phyloP scores from a whole-genome alignment of 64 coral and sea anemone genomes.

The Porites lutea region DNA sequence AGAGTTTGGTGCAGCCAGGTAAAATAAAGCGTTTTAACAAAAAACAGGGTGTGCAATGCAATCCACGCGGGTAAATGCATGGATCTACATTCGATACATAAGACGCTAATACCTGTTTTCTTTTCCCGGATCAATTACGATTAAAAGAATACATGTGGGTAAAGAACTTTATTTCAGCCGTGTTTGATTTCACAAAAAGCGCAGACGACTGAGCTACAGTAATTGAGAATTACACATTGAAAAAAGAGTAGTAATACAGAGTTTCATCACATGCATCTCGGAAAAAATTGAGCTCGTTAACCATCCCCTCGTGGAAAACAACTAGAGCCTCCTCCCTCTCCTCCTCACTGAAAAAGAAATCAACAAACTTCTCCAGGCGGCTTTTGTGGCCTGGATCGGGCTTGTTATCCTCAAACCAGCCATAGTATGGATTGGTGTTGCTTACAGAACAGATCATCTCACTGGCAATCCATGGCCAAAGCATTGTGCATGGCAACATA shows the following conservation, averaged over 20 bases:
- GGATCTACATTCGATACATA: no score
- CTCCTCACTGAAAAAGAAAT: slow-evolving; percentile 40
- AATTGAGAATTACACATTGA: slow-evolving; percentile 6
- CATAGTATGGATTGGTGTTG: slow-evolving; percentile 33
- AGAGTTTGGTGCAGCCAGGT: no score
- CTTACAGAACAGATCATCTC: slow-evolving; percentile 31
- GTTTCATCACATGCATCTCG: slow-evolving; percentile 58
- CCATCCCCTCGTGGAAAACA: slow-evolving; percentile 60
- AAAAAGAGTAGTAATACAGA: slow-evolving; percentile 36
- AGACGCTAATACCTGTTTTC: no score
- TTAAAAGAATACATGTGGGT: no score
- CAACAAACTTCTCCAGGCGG: slow-evolving; percentile 50
- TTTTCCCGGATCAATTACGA: no score
- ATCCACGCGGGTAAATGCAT: no score
- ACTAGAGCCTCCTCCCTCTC: slow-evolving; percentile 10
- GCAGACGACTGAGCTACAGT: no score
- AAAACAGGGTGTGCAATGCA: no score
- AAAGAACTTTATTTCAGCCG: no score
- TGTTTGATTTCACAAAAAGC: no score
- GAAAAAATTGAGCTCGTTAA: slow-evolving; percentile 77
- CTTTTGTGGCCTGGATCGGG: slow-evolving; percentile 13
- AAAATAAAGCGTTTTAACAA: no score
- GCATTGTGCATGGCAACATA: slow-evolving; percentile 65
- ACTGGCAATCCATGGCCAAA: slow-evolving; percentile 65
- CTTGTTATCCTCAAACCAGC: slow-evolving; percentile 62